Conservation (phyloP, 92 coral and sea anemone genomes). For the Heliopora coerulea region DNA sequence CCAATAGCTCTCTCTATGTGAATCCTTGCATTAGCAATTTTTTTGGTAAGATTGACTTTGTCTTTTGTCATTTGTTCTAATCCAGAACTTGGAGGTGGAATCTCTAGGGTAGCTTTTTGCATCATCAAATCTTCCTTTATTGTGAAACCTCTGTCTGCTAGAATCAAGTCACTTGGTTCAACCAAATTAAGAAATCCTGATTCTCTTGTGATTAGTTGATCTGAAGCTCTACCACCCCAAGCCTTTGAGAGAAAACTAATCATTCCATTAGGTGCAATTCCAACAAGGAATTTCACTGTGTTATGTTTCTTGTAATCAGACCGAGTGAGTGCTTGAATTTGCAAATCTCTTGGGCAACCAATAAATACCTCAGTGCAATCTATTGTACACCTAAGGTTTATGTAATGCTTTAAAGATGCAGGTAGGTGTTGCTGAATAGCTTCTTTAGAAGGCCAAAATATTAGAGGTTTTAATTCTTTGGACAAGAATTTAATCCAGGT, state of each 20-base stretch:
- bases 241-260: conserved; percentile 38
- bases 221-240: conserved; percentile 50
- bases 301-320: conserved; percentile 47
- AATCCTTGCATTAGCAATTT: conserved; percentile 43
- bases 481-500: conserved; percentile 43
- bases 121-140: conserved; percentile 48
- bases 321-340: conserved; percentile 44
- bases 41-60: conserved; percentile 42
- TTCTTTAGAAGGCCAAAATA: conserved; percentile 40
- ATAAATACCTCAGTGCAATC: conserved; percentile 53
- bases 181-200: conserved; percentile 40
- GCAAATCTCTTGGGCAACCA: conserved; percentile 43
- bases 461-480: conserved; percentile 35
- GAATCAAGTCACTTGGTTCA: conserved; percentile 42
- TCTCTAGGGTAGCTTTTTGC: conserved; percentile 27
- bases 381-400: conserved; percentile 34
- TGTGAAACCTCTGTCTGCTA: conserved; percentile 48
- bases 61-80: conserved; percentile 41
- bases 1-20: conserved; percentile 38
- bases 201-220: conserved; percentile 22
- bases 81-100: conserved; percentile 45
- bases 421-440: conserved; percentile 40
- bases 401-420: conserved; percentile 34
- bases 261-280: conserved; percentile 43
- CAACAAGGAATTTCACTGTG: conserved; percentile 44